Percentiles rank a stretch among this genome's conserved stretches.
These are phyloP conservation scores for Pseudoips prasinana DNA, from an alignment of 2,888 invertebrate genomes.

Conservation along the genomic window DNA sequence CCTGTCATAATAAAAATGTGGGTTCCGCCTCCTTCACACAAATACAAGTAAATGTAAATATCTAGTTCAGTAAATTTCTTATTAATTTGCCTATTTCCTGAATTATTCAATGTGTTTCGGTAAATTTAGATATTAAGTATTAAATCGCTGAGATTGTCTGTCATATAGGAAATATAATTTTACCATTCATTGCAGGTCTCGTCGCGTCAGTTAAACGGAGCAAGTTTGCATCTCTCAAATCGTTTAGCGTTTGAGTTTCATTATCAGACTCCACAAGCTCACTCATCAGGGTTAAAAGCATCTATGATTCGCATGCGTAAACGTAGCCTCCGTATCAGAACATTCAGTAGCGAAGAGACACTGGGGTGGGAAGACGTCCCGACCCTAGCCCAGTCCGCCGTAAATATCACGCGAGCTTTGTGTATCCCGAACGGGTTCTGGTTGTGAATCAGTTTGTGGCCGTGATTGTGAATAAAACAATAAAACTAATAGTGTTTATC, in stretches of 20 bases:
- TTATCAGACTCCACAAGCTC: slow-evolving; percentile 59
- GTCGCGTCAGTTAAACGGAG: slow-evolving; percentile 3
- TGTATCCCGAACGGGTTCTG: slow-evolving; percentile 26
- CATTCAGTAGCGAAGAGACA: slow-evolving; percentile 57
- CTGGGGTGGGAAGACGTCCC: slow-evolving; percentile 51
- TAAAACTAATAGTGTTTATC: slow-evolving; percentile 18
- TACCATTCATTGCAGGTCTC: no score
- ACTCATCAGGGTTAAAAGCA: slow-evolving; percentile 61
- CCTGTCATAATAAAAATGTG: no score
- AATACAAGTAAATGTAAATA: no score
- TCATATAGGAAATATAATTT: no score
- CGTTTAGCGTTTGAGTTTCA: slow-evolving; percentile 61
- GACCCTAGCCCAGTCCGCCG: slow-evolving; percentile 14
- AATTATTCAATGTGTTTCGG: no score
- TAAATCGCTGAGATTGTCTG: no score
- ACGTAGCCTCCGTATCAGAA: slow-evolving; percentile 54
- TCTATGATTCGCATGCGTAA: slow-evolving; percentile 72
- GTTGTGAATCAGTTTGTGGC: slow-evolving; percentile 12
- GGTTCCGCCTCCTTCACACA: no score
- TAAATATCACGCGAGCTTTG: slow-evolving; percentile 38
- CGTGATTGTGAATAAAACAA: slow-evolving; percentile 19
- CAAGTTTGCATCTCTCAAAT: slow-evolving; percentile 47
- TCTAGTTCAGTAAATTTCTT: no score
- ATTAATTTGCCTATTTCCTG: no score
- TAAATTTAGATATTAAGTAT: no score